A percentile compares a stretch with the other conserved stretches of the same genome.
These are phyloP conservation scores for Atlantisia rogersi DNA, from an alignment of 2,113 vertebrate genomes.

Conservation along the genomic window DNA sequence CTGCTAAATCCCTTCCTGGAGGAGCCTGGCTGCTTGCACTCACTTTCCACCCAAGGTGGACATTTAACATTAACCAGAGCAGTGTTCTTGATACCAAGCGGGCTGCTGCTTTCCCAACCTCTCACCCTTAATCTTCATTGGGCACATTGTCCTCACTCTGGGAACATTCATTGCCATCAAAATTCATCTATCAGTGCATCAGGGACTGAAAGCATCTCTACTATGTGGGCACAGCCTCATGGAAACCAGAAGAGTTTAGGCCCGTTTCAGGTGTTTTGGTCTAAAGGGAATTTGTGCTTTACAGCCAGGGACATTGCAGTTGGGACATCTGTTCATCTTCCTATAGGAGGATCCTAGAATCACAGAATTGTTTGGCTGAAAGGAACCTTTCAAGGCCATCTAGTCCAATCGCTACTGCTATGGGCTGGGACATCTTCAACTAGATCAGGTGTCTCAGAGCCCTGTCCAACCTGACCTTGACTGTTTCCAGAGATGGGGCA, in stretches of 20 bases:
- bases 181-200: not conserved
- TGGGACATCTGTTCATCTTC: not conserved
- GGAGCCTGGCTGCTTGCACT: not conserved
- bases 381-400: not conserved
- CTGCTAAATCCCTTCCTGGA: not conserved
- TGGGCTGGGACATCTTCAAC: not conserved
- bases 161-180: not conserved
- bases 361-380: not conserved
- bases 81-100: accelerated
- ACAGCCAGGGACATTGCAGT: accelerated
- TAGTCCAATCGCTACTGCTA: not conserved
- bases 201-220: not conserved
- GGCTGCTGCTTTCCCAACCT: not conserved
- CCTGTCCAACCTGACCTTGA: accelerated
- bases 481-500: not conserved
- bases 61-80: not conserved
- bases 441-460: not conserved
- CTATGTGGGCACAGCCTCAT: not conserved
- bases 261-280: not conserved
- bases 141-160: not conserved
- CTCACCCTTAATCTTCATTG: not conserved
- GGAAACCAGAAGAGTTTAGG: not conserved
- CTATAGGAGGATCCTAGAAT: not conserved
- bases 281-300: not conserved
- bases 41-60: not conserved